Evolutionary conservation across 2,113 vertebrate species (phyloP), one percentile per base, ranked within the genome.

Genomic region (Thinocorus orbignyianus): DNA sequence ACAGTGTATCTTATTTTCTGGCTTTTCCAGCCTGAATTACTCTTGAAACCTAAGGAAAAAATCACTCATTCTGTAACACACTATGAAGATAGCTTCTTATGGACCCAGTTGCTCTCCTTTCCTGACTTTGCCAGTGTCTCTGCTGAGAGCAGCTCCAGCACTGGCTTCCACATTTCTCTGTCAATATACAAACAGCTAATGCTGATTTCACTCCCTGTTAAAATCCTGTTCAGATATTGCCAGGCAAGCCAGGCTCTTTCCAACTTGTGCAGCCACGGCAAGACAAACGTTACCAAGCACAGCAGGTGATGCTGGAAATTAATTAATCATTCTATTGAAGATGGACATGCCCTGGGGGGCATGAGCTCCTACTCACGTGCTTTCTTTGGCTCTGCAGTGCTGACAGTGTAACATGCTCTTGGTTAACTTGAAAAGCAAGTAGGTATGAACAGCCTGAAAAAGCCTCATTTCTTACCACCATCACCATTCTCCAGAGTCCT

Each of bases 21-120:
- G 6, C 14, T 90, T 94, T 91, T 64, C n/a, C 37, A 90, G 26
- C 16, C 55, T 44, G 46, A 92, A 81, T 74, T 26, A 51, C 11
- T 83, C 46, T 54, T 44, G 30, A 92, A 93, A 90, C 28, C 26
- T 31, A 26, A 41, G 17, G 24, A 18, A 64, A 95, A 95, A 92
- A 95, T n/a, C 31, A 35, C 77, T 30, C 57, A 28, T 81, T 80
- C 39, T 61, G 17, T 80, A 35, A 13, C 62, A 85, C 10, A 41
- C 24, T 61, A 13, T 26, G 15, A 69, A 18, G 33, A 9, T 66
- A 28, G 20, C 33, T 83, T 85, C 35, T 46, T 79, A 55, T 6
- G 16, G 51, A 58, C 48, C n/a, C 23, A 41, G 41, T 33, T 80
- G 5, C 8, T 70, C 8, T 13, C 7, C 13, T 61, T 87, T 70